Evolutionary conservation across 2,113 vertebrate species (phyloP).

Genomic region (Xyrauchen texanus): DNA sequence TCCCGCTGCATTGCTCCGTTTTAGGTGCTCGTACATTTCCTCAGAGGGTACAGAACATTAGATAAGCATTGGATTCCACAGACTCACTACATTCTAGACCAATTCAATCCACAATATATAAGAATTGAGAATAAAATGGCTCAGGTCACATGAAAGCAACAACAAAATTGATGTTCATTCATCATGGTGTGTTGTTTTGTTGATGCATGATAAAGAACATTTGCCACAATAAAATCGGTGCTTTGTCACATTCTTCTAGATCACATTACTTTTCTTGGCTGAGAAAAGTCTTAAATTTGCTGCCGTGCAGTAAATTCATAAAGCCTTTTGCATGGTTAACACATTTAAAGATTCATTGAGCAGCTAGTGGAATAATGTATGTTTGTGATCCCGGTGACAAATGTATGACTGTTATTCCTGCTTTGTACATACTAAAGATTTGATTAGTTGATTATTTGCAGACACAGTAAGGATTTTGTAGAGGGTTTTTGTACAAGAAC

Average conservation of each 20-base stretch:
- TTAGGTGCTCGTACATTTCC: constrained; percentile 61
- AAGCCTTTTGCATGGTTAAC: background rate
- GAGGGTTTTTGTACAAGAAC: background rate
- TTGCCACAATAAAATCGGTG: constrained; percentile 50
- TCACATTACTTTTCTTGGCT: constrained; percentile 25
- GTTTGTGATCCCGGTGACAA: constrained; percentile 27
- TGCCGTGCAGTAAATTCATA: constrained; percentile 15
- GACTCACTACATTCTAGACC: constrained; percentile 42
- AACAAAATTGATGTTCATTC: constrained; percentile 27
- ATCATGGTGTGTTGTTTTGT: constrained; percentile 44
- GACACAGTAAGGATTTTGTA: background rate
- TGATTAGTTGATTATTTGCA: background rate
- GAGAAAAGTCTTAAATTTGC: constrained; percentile 25
- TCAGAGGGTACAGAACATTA: constrained; percentile 61
- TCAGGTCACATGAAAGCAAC: constrained; percentile 21
- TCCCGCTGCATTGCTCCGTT: constrained; percentile 58
- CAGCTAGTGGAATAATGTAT: background rate
- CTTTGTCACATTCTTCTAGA: constrained; percentile 20
- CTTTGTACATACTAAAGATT: constrained; percentile 13
- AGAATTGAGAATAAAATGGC: background rate
- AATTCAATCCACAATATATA: constrained; percentile 44
- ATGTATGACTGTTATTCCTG: constrained; percentile 12
- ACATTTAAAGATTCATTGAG: constrained; percentile 22
- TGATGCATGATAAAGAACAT: constrained; percentile 37
- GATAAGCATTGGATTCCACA: constrained; percentile 41